Conservation (phyloP, 2,888 invertebrate species). For the Tenthredo mesomela region DNA sequence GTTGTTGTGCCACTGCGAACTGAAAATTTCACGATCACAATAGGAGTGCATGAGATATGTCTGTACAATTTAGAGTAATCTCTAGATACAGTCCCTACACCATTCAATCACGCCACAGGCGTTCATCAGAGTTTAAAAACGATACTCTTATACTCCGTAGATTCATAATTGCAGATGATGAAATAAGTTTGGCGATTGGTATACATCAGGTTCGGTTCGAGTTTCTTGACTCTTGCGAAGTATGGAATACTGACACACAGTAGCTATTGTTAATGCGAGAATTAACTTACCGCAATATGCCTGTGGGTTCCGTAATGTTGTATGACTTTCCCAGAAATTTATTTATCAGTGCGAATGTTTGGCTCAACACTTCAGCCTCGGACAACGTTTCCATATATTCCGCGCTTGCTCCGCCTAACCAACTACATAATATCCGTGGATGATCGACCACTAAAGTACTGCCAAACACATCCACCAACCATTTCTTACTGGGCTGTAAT, state of each 20-base stretch:
- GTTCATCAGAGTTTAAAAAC: background rate
- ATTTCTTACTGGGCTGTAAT: conserved; percentile 76
- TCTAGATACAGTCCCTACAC: background rate
- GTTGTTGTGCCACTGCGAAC: conserved; percentile 85
- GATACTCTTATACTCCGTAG: background rate
- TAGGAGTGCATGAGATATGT: background rate
- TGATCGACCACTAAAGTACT: conserved; percentile 83
- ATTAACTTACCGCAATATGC: conserved; percentile 78
- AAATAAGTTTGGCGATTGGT: background rate
- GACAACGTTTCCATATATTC: conserved; percentile 82
- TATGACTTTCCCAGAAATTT: conserved; percentile 79
- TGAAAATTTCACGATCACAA: conserved; percentile 69
- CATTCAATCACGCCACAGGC: background rate
- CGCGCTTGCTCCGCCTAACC: conserved; percentile 83
- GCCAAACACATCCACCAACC: conserved; percentile 83
- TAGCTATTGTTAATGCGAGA: background rate
- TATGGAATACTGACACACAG: background rate
- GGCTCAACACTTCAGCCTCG: conserved; percentile 78
- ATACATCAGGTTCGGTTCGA: background rate
- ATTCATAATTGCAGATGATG: background rate
- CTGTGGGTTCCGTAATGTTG: conserved; percentile 78
- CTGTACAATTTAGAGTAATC: background rate
- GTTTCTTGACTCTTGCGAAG: background rate
- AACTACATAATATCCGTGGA: conserved; percentile 82
- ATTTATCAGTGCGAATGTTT: conserved; percentile 78